Evolutionary conservation across 2,797 vertebrate species (phyloP), one percentile per base, ranked within the genome.

Genomic region (Triplophysa yarkandensis): DNA sequence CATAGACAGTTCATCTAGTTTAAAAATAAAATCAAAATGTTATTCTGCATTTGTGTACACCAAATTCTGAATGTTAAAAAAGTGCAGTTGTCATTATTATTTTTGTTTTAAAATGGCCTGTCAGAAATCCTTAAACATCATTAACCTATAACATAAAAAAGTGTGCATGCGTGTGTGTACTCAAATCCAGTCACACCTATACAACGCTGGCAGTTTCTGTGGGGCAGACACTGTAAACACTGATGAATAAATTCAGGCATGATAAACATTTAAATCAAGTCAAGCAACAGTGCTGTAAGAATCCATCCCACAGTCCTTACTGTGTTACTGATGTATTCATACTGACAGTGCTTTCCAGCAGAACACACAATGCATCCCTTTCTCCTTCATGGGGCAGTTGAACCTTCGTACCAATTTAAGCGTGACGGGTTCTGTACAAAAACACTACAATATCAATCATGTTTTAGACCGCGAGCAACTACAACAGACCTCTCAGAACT

Each of bases 371-470:
- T 32, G 17, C 28, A 58, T 32, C 55, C 55, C 27, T 23, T 64
- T 21, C 39, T 27, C 14, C 36, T 57, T 55, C 50, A 52, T 27
- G 13, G 23, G 9, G 4, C 66, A 62, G 44, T 86, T 82, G 57
- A 76, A 72, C 44, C 55, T 41, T 36, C 41, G 58, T 57, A 75
- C 65, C 58, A 57, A 50, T 58, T 58, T 27, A 79, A 77, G 58
- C 30, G 7, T 77, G 68, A 81, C 71, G 66, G 43, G 76, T 73
- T 85, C 80, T 88, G 72, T 78, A 79, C 78, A 80, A 77, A 64
- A 77, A 83, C 43, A 68, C 50, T 81, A 62, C 79, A 83, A 80
- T 76, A 80, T 78, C 68, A 77, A 16, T 36, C 30, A 8, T 48
- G 64, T 66, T 30, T 66, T 19, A 61, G 41, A 73, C 44, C 50